These are phyloP conservation scores for Oreochromis spilurus DNA, from an alignment of 2,113 vertebrate genomes.

Conservation along the genomic window DNA sequence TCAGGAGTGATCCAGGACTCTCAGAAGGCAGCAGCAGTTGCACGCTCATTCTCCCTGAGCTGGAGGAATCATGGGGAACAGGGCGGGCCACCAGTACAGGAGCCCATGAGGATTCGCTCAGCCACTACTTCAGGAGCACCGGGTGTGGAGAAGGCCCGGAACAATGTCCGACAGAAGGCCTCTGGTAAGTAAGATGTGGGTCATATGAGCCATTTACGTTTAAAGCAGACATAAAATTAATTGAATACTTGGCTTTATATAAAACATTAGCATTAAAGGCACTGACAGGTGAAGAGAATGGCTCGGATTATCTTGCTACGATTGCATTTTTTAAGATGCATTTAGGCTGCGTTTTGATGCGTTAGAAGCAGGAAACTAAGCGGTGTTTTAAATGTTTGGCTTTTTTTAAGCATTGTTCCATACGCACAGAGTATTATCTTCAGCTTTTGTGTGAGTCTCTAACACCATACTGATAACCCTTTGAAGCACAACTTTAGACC, in stretches of 20 bases:
- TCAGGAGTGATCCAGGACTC: constrained; percentile 82
- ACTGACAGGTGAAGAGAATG: background rate
- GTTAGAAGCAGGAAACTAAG: rapidly evolving
- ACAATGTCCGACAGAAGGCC: constrained; percentile 89
- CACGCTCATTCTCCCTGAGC: constrained; percentile 93
- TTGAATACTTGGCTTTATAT: background rate
- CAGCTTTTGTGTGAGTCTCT: background rate
- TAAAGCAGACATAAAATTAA: background rate
- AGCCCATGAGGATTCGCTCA: constrained; percentile 94
- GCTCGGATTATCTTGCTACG: rapidly evolving
- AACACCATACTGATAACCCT: background rate
- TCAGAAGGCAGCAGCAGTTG: constrained; percentile 82
- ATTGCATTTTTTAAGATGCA: background rate
- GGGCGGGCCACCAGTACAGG: constrained; percentile 60
- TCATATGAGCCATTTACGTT: background rate
- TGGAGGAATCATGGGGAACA: constrained; percentile 88
- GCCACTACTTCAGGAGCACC: constrained; percentile 96
- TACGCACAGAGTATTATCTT: background rate
- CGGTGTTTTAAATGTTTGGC: background rate
- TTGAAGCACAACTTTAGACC: background rate
- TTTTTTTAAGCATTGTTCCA: background rate
- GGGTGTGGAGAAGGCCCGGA: constrained; percentile 91
- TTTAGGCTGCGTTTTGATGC: background rate
- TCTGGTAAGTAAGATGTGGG: constrained; percentile 75
- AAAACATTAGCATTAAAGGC: background rate